Conservation (phyloP, 2,113 vertebrate genomes). For the Ascaphus truei region DNA sequence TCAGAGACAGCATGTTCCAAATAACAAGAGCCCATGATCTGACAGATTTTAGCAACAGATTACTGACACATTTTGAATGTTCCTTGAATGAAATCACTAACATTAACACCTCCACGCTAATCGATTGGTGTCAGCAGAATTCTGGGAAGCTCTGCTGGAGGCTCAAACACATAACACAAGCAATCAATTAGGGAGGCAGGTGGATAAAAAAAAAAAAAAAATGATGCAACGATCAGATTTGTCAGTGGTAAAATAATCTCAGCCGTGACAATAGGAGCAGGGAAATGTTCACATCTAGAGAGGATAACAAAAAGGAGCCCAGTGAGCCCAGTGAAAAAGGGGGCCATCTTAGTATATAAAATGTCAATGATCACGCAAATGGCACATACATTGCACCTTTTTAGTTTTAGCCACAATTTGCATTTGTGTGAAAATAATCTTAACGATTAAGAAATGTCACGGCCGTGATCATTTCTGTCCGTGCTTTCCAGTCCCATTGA, state of each 20-base stretch:
- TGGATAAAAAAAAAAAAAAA: constrained; percentile 58
- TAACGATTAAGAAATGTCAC: too few species aligned
- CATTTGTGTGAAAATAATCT: too few species aligned
- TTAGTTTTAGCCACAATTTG: too few species aligned
- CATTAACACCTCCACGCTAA: constrained; percentile 59
- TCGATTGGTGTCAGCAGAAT: constrained; percentile 54
- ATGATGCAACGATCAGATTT: constrained; percentile 57
- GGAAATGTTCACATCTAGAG: not conserved
- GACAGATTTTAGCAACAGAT: constrained; percentile 51
- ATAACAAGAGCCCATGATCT: constrained; percentile 47
- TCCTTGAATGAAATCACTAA: constrained; percentile 54
- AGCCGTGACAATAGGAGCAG: constrained; percentile 41
- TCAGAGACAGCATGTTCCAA: constrained; percentile 38
- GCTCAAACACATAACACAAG: constrained; percentile 44
- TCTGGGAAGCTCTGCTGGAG: constrained; percentile 54
- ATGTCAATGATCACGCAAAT: too few species aligned
- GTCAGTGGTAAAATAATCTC: constrained; percentile 60
- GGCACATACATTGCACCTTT: too few species aligned
- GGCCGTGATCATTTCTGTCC: too few species aligned
- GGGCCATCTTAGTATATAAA: not conserved
- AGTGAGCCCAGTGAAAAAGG: too few species aligned
- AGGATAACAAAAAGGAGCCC: not conserved
- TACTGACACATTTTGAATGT: constrained; percentile 55
- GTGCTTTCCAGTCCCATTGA: too few species aligned
- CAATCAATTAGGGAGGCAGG: constrained; percentile 60